Conservation (phyloP, 2,888 invertebrate genomes). For the Synergus japonicus region DNA sequence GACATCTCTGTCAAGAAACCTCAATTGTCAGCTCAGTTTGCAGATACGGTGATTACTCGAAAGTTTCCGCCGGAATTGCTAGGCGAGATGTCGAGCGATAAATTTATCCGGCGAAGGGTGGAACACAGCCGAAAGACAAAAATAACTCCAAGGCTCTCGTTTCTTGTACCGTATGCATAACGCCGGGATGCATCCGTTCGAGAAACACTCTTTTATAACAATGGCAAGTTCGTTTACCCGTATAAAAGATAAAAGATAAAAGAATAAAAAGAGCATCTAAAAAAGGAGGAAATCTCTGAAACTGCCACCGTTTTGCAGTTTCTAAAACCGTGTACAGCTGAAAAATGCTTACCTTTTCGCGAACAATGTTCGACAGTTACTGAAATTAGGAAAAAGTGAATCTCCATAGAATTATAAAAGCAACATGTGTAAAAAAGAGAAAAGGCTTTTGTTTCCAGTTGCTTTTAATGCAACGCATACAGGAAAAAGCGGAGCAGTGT, state of each 20-base stretch:
- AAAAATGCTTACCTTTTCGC: background rate
- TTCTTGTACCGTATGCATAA: slow-evolving; percentile 45
- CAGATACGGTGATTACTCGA: slow-evolving; percentile 5
- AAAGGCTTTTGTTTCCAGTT: background rate
- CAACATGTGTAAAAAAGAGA: background rate
- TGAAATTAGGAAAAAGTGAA: background rate
- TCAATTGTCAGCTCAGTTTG: slow-evolving; percentile 18
- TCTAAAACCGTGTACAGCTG: background rate
- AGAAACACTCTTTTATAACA: slow-evolving; percentile 25
- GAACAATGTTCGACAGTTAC: background rate
- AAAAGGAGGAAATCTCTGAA: background rate
- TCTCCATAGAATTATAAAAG: background rate
- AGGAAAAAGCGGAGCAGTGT: slow-evolving; percentile 21
- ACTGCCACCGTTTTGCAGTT: background rate
- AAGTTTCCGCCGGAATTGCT: slow-evolving; percentile 36
- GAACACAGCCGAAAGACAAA: slow-evolving; percentile 43
- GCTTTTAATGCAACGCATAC: background rate
- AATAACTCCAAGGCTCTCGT: slow-evolving; percentile 52
- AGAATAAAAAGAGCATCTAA: background rate
- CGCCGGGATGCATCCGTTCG: slow-evolving; percentile 31
- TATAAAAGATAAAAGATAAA: background rate
- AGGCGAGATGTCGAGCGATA: slow-evolving; percentile 40
- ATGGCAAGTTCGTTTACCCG: slow-evolving; percentile 11
- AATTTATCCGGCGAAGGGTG: slow-evolving; percentile 39
- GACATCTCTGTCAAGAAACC: slow-evolving; percentile 19